Evolutionary conservation across 2,888 invertebrate species (phyloP), one percentile per base, ranked within the genome.

Genomic region (Villa cingulata): DNA sequence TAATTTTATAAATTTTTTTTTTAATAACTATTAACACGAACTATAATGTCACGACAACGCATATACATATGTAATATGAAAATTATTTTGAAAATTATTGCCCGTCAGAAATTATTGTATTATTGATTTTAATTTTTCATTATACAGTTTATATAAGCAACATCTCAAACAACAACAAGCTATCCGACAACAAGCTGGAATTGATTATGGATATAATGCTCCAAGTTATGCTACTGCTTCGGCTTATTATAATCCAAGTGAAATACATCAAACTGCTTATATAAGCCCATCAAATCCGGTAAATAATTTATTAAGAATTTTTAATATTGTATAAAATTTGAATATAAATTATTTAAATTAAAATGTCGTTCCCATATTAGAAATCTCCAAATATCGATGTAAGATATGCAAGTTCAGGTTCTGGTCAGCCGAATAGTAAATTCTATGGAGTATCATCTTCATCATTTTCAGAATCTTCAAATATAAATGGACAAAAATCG

Each of bases 221-320:
- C 65, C 67, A 37, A 64, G 59, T 45, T 67, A 60, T 55, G 78
- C 81, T 1, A 70, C 63, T 39, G 76, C 81, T 2, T 64, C 72
- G 37, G 77, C 74, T 0, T 66, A 71, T 2, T 65, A 73, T 41
- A 75, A 76, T 20, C 74, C 78, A 1, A 71, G 67, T 18, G 77
- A 70, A 50, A 63, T 65, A 16, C 72, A 72, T 44, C 81, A 81
- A 57, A 64, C 74, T 1, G 80, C 79, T 20, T 65, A 65, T 9
- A 73, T 81, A 29, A 74, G 62, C 55, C 81, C 81, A 2, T 65
- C 66, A 53, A 81, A 80, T 64, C 72, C 75, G 42, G 81, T 81
- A 69, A 71, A 71, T 58, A 36, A 34, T 29, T 5, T 17, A 12
- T 19, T 19, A n/a, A n/a, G n/a, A n/a, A n/a, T 7, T 37, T 18